Evolutionary conservation across 2,797 vertebrate genomes (phyloP).

Genomic region (Takifugu ocellatus): DNA sequence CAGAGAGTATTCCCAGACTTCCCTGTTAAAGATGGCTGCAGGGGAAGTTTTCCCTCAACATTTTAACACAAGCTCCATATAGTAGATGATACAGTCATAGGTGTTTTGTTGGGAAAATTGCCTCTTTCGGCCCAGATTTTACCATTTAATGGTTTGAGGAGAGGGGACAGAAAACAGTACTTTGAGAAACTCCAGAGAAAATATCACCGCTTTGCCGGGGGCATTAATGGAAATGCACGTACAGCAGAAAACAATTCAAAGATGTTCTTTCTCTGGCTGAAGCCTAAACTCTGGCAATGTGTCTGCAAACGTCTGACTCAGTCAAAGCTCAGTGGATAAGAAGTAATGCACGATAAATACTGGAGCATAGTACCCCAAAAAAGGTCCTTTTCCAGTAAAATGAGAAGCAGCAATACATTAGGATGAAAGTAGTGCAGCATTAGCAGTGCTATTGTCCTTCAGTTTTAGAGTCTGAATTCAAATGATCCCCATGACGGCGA

Average conservation of each 20-base stretch:
- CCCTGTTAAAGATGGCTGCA: slow-evolving; percentile 5
- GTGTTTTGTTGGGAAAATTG: too few relatives aligned
- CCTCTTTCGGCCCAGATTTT: too few relatives aligned
- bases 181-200: neutral
- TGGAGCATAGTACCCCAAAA: slow-evolving; percentile 5
- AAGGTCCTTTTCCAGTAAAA: slow-evolving; percentile 10
- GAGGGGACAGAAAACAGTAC: slow-evolving; percentile 1
- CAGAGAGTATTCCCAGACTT: slow-evolving; percentile 2
- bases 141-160: neutral
- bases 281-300: neutral
- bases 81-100: too few relatives aligned
- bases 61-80: too few relatives aligned
- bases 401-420: slow-evolving; percentile 30
- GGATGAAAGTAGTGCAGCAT: slow-evolving; percentile 29
- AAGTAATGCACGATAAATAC: slow-evolving; percentile 6
- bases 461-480: slow-evolving; percentile 38
- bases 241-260: neutral
- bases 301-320: slow-evolving; percentile 1
- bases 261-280: neutral
- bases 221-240: neutral
- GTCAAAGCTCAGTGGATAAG: slow-evolving; percentile 1
- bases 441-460: slow-evolving; percentile 42
- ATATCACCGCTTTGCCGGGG: slow-evolving; percentile 2
- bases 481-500: slow-evolving; percentile 51
- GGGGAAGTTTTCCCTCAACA: too few relatives aligned